A percentile compares a stretch with the other conserved stretches of the same genome.
Conservation (phyloP, 2,113 vertebrate species). For the Tursiops truncatus region DNA sequence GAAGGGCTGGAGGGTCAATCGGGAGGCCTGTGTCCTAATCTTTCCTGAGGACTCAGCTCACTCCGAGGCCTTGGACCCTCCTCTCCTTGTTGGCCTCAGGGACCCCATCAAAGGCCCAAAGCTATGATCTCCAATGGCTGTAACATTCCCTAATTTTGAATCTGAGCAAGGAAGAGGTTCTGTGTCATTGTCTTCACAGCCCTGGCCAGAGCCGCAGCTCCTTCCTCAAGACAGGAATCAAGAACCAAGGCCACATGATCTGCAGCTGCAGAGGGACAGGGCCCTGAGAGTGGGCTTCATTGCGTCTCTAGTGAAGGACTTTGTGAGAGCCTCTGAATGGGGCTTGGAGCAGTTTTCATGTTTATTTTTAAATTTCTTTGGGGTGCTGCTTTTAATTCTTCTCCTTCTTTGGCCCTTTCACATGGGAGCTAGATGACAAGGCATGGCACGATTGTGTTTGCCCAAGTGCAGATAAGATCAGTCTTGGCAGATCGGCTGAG, state of each 20-base stretch:
- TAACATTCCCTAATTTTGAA: not conserved
- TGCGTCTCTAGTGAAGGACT: constrained; percentile 28
- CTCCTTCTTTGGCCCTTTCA: constrained; percentile 46
- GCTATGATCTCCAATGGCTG: not conserved
- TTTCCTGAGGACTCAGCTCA: not conserved
- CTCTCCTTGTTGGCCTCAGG: not conserved
- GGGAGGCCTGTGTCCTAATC: not conserved
- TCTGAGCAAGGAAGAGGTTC: not conserved
- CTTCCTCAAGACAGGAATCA: not conserved
- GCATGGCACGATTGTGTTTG: constrained; percentile 52
- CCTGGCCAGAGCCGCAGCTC: not conserved
- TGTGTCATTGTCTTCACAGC: not conserved
- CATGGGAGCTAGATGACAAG: constrained; percentile 14
- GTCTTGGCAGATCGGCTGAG: constrained; percentile 32
- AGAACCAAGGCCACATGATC: not conserved
- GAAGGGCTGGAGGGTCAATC: not conserved
- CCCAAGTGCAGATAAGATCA: constrained; percentile 59
- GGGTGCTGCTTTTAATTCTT: constrained; percentile 33
- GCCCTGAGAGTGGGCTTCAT: not conserved
- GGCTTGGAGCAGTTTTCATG: not conserved
- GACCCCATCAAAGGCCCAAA: not conserved
- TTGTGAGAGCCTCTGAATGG: not conserved
- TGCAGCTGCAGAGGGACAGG: not conserved
- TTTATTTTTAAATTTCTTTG: constrained; percentile 63
- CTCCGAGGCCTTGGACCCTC: not conserved